Conservation (phyloP, 2,113 vertebrate species). For the Nothocercus julius region DNA sequence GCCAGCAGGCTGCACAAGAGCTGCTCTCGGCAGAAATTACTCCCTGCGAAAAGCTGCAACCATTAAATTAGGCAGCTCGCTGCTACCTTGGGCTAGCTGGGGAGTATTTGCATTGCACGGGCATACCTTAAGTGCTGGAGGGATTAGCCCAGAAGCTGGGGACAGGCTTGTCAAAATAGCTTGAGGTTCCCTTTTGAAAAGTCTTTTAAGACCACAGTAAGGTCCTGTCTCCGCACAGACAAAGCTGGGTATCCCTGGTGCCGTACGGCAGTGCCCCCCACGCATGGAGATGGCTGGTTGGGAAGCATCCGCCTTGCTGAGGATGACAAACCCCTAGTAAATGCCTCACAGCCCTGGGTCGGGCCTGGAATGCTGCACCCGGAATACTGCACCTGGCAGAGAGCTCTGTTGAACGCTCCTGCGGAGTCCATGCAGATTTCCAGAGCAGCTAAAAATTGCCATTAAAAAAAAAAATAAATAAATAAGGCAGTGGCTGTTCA, state of each 20-base stretch:
- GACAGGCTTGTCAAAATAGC: background rate
- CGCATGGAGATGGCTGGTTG: rapidly evolving
- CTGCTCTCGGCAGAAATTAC: background rate
- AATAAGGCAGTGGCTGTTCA: background rate
- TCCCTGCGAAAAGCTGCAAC: background rate
- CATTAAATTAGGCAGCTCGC: background rate
- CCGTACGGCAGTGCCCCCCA: background rate
- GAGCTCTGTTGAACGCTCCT: constrained; percentile 10
- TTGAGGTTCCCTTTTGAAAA: background rate
- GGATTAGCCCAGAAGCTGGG: background rate
- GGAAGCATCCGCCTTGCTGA: background rate
- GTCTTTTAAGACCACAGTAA: background rate
- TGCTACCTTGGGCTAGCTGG: rapidly evolving
- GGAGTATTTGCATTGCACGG: background rate
- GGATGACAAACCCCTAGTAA: background rate
- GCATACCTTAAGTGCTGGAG: background rate
- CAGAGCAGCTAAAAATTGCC: background rate
- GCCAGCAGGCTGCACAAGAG: background rate
- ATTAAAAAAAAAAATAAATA: background rate
- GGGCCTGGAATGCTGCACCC: constrained; percentile 9
- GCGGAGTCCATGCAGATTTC: constrained; percentile 7
- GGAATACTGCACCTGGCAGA: background rate
- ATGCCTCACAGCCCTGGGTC: background rate
- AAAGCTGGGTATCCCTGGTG: rapidly evolving
- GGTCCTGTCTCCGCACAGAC: rapidly evolving